Evolutionary conservation across 2,888 invertebrate genomes (phyloP).

Genomic region (Ctena decussata): DNA sequence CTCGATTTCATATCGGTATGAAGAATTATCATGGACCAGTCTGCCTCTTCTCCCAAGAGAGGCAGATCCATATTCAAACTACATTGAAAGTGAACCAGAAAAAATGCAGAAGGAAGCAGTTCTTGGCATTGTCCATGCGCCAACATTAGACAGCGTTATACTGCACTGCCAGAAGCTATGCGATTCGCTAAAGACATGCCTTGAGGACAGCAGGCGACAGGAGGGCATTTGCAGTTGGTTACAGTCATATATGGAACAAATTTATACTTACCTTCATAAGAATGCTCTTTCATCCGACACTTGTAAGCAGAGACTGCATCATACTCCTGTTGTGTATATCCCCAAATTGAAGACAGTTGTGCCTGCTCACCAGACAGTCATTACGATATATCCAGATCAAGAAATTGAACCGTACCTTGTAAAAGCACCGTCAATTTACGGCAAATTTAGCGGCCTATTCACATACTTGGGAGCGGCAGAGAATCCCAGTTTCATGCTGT

Average conservation of each 20-base stretch:
- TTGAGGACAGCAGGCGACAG: too few relatives aligned
- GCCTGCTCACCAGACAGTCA: slow-evolving; percentile 19
- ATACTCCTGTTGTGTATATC: slow-evolving; percentile 48
- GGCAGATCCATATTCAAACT: not conserved
- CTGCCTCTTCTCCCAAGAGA: slow-evolving; percentile 21
- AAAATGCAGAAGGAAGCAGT: not conserved
- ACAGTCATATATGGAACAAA: slow-evolving; percentile 4
- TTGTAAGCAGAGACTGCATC: not conserved
- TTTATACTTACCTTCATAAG: slow-evolving; percentile 19
- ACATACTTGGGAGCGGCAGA: slow-evolving; percentile 43
- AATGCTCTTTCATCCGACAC: not conserved
- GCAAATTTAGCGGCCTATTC: slow-evolving; percentile 46
- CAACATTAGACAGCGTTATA: slow-evolving; percentile 38
- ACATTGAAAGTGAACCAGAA: too few relatives aligned
- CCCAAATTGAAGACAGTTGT: slow-evolving; percentile 30
- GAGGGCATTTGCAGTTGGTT: too few relatives aligned
- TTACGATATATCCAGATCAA: slow-evolving; percentile 9
- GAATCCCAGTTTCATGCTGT: not conserved
- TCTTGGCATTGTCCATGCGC: slow-evolving; percentile 50
- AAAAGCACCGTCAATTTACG: slow-evolving; percentile 46
- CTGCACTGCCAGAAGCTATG: slow-evolving; percentile 60
- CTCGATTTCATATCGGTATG: not conserved
- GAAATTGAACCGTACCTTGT: slow-evolving; percentile 59
- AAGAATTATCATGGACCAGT: slow-evolving; percentile 47
- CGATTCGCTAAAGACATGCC: not conserved